Percentiles rank a stretch among this genome's conserved stretches.
phyloP scores from a whole-genome alignment of 2,888 invertebrate species.

The Theodoxus fluviatilis region DNA sequence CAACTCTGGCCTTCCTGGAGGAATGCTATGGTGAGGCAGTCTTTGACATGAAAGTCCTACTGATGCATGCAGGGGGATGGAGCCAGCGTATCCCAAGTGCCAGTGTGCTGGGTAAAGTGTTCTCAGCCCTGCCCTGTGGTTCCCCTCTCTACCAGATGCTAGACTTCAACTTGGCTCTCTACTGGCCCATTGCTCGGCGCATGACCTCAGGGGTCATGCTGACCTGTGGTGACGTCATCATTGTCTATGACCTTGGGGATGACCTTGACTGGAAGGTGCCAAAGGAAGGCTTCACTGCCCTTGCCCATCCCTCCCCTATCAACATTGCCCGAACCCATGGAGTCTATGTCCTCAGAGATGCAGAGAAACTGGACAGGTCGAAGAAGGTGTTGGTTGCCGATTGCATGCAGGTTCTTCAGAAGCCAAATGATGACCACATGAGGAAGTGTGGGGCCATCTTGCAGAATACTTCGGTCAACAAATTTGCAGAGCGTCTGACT shows the following conservation, averaged over 20 bases:
- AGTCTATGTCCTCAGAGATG: slow-evolving; percentile 65
- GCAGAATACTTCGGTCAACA: slow-evolving; percentile 36
- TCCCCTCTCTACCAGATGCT: slow-evolving; percentile 63
- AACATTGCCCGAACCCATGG: slow-evolving; percentile 66
- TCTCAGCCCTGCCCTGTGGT: slow-evolving; percentile 64
- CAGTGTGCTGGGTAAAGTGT: slow-evolving; percentile 67
- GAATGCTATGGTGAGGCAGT: slow-evolving; percentile 53
- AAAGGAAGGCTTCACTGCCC: slow-evolving; percentile 63
- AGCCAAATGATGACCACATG: slow-evolving; percentile 64
- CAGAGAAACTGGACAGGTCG: slow-evolving; percentile 37
- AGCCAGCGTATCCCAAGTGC: slow-evolving; percentile 68
- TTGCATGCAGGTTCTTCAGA: slow-evolving; percentile 67
- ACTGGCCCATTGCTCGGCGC: slow-evolving; percentile 63
- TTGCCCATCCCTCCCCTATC: slow-evolving; percentile 67
- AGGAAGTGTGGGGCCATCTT: slow-evolving; percentile 60
- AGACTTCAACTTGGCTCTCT: slow-evolving; percentile 67
- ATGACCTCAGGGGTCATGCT: slow-evolving; percentile 66
- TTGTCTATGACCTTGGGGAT: slow-evolving; percentile 56
- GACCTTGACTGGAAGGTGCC: slow-evolving; percentile 45
- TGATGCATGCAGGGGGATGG: slow-evolving; percentile 68
- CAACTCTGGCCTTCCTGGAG: slow-evolving; percentile 54
- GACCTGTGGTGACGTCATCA: slow-evolving; percentile 67
- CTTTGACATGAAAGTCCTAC: slow-evolving; percentile 53
- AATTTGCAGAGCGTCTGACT: slow-evolving; percentile 40
- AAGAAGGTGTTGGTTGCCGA: slow-evolving; percentile 44